Evolutionary conservation across 2,888 invertebrate genomes (phyloP).

Genomic region (Clusia tigrina): DNA sequence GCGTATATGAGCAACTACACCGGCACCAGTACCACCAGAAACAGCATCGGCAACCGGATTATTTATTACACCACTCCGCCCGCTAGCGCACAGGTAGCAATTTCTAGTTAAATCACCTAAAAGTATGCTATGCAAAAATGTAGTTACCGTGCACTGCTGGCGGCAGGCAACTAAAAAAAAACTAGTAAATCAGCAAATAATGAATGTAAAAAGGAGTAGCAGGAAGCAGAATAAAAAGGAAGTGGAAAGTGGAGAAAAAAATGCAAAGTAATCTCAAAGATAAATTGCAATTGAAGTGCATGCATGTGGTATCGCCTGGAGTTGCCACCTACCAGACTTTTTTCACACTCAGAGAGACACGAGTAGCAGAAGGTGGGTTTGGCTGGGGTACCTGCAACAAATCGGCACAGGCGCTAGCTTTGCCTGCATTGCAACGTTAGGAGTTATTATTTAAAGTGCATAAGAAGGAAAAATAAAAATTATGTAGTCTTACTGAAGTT

Average conservation of each 20-base stretch:
- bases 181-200: neutral
- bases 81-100: neutral
- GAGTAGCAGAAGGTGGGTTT: too few relatives aligned
- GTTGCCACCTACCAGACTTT: too few relatives aligned
- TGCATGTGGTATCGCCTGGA: neutral
- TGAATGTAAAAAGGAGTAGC: neutral
- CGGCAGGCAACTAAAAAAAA: neutral
- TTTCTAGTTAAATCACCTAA: conserved; percentile 13
- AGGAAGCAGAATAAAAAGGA: neutral
- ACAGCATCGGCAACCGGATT: neutral
- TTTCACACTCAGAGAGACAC: too few relatives aligned
- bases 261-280: neutral
- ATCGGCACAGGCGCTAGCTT: too few relatives aligned
- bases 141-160: too few relatives aligned
- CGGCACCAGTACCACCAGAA: neutral
- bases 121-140: conserved; percentile 15
- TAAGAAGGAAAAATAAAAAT: too few relatives aligned
- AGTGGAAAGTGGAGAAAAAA: neutral
- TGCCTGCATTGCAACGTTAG: too few relatives aligned
- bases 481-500: too few relatives aligned
- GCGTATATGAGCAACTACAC: neutral
- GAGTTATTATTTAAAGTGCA: too few relatives aligned
- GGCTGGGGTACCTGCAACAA: too few relatives aligned
- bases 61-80: too few relatives aligned
- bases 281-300: conserved; percentile 15